phyloP scores from a whole-genome alignment of 1,140 invertebrate genomes.

The Trypoxylus dichotomus region DNA sequence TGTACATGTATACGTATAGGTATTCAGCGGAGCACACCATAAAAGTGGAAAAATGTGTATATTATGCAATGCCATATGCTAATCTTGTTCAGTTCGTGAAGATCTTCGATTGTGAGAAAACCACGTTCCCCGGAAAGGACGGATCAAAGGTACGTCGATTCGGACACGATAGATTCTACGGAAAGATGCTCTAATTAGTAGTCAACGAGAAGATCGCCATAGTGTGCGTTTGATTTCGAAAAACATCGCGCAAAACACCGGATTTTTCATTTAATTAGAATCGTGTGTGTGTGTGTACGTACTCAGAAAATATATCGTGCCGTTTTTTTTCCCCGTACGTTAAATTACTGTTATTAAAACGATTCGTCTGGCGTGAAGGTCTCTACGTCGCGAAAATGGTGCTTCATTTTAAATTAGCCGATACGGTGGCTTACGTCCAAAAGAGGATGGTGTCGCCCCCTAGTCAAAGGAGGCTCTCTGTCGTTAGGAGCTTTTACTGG shows the following conservation, averaged over 20 bases:
- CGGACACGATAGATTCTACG: neutral
- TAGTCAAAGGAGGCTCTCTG: slow-evolving; percentile 7
- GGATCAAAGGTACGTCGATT: no score
- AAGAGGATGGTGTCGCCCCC: slow-evolving; percentile 11
- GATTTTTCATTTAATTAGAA: no score
- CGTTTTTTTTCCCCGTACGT: neutral
- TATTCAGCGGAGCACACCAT: no score
- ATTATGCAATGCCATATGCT: neutral
- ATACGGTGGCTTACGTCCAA: slow-evolving; percentile 18
- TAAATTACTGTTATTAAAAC: neutral
- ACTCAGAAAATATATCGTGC: neutral
- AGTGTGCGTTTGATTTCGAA: neutral
- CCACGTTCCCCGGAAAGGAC: neutral
- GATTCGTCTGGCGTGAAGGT: neutral
- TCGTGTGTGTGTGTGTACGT: neutral
- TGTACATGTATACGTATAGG: no score
- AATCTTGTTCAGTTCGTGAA: slow-evolving; percentile 14
- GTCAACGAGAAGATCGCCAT: neutral
- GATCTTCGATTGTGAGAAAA: slow-evolving; percentile 3
- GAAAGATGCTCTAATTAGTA: neutral
- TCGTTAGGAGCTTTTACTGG: slow-evolving; percentile 21
- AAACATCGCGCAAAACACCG: no score
- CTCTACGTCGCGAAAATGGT: neutral
- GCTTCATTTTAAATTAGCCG: neutral
- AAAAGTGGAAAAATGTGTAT: neutral